These are phyloP conservation scores for Pogona vitticeps DNA, from an alignment of 2,113 vertebrate genomes.

Conservation along the genomic window DNA sequence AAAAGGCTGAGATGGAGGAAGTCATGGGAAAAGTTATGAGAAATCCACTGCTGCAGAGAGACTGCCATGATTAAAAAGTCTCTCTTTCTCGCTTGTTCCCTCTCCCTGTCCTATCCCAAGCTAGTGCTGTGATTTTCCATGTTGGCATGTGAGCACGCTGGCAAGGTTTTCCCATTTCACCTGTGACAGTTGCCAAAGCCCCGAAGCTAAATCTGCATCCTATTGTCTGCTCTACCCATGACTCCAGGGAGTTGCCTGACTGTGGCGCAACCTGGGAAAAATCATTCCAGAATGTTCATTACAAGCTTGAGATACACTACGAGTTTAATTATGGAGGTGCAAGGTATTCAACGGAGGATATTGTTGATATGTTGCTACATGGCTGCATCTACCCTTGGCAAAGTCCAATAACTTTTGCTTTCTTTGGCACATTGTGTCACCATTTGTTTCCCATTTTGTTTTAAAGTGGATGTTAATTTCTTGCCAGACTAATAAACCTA, in stretches of 20 bases:
- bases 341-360: fast-evolving
- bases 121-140: conserved; percentile 37
- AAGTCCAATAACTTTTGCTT: not conserved
- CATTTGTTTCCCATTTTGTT: conserved; percentile 30
- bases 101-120: not conserved
- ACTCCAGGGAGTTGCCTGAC: not conserved
- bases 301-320: not conserved
- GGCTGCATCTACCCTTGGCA: not conserved
- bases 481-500: not conserved
- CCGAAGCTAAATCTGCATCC: not conserved
- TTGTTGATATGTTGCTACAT: not conserved
- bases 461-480: conserved; percentile 11
- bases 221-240: not conserved
- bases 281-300: fast-evolving
- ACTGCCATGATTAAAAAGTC: not conserved
- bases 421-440: not conserved
- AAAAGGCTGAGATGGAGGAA: not conserved
- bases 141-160: not conserved
- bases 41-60: not conserved
- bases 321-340: fast-evolving
- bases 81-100: fast-evolving
- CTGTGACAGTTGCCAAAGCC: conserved; percentile 23
- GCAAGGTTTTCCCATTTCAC: conserved; percentile 17
- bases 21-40: not conserved
- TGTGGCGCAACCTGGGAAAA: fast-evolving